Evolutionary conservation across 2,797 vertebrate genomes (phyloP).

Genomic region (Phyllotis vaccarum): DNA sequence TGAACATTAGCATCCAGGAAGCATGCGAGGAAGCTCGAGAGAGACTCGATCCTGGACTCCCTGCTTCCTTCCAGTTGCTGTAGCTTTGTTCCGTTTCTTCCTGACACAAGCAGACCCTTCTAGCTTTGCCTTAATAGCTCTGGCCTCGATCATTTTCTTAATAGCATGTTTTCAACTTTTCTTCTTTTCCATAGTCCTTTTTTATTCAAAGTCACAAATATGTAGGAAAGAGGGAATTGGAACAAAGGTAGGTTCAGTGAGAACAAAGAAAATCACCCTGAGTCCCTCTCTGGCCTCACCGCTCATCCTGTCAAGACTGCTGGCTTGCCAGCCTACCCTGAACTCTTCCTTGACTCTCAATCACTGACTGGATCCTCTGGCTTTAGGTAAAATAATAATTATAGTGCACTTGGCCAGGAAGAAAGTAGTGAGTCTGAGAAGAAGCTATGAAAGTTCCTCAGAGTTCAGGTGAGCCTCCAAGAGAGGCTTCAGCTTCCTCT

Average conservation of each 20-base stretch:
- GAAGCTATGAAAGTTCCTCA: background rate
- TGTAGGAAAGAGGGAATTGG: background rate
- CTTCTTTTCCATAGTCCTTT: background rate
- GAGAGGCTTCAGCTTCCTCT: background rate
- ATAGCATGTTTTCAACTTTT: background rate
- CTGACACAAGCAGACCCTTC: background rate
- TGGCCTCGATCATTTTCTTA: background rate
- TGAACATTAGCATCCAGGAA: accelerated
- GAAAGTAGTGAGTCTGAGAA: background rate
- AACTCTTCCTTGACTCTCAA: background rate
- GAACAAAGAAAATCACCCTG: accelerated
- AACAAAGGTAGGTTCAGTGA: no score
- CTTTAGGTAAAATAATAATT: background rate
- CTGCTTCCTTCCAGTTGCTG: background rate
- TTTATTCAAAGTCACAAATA: background rate
- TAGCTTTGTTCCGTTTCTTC: background rate
- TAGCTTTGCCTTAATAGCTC: background rate
- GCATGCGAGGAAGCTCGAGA: background rate
- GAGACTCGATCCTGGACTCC: no score
- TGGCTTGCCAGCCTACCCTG: background rate
- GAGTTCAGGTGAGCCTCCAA: background rate
- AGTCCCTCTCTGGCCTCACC: no score
- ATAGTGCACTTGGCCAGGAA: background rate
- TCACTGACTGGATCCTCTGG: background rate
- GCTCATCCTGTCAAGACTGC: background rate